These are phyloP conservation scores for Nesoenas mayeri DNA, from an alignment of 2,113 vertebrate species.

Conservation along the genomic window DNA sequence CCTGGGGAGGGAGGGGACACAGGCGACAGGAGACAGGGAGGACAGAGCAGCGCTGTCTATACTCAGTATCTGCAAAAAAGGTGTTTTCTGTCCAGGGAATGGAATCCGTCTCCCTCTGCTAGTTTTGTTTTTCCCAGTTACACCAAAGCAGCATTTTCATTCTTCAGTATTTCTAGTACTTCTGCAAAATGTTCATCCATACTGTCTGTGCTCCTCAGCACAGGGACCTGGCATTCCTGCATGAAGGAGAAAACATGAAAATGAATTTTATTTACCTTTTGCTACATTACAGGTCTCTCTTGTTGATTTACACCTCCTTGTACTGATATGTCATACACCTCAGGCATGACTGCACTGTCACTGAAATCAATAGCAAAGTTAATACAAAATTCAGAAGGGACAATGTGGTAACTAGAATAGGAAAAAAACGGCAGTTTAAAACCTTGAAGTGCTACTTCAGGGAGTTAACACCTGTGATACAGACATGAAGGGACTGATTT, in stretches of 20 bases:
- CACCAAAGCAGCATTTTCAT: not conserved
- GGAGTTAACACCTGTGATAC: not conserved
- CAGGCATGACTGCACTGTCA: fast-evolving
- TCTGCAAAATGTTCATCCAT: not conserved
- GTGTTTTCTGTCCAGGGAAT: not conserved
- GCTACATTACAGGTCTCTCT: not conserved
- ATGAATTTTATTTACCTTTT: not conserved
- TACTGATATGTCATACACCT: fast-evolving
- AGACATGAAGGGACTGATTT: not conserved
- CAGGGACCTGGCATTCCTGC: not conserved
- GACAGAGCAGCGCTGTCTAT: fast-evolving
- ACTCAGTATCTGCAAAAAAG: not conserved
- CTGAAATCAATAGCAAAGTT: not conserved
- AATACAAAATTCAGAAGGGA: not conserved
- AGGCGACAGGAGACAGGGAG: not conserved
- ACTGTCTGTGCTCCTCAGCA: not conserved
- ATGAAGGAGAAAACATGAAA: fast-evolving
- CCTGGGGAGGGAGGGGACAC: fast-evolving
- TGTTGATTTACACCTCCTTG: not conserved
- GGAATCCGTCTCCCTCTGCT: not conserved
- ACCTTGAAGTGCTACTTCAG: not conserved
- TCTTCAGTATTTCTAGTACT: not conserved
- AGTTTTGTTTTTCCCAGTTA: not conserved
- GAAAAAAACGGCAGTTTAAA: not conserved
- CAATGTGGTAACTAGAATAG: fast-evolving